Base-by-base conservation (phyloP, 1,140 invertebrate species). In the Tribolium castaneum region DNA sequence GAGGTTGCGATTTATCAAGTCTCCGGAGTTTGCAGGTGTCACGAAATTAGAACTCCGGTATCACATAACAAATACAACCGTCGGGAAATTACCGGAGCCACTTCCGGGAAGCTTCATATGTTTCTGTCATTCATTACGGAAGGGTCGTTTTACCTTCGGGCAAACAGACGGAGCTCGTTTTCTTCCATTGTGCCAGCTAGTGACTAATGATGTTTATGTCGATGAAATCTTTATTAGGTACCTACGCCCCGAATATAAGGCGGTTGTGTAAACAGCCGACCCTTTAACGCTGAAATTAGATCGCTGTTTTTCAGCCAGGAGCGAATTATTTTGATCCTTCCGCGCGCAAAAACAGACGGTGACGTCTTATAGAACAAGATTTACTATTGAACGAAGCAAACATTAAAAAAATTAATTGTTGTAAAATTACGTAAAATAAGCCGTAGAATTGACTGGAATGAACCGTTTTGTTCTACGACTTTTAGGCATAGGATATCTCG, bases 51-150 rank as follows among this genome's bases (percentile, higher is more conserved):
- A 52, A 45, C 54, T 19, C 54, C 62, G 75, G 59, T 77, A 70
- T 77, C 76, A 77, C 59, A 77, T 77, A 71, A 77, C 75, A 77
- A 77, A 77, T 77, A 77, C 76, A 52, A 72, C 59, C 62, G 62
- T 14, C 76, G 76, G 76, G 62, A 72, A 77, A 77, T 77, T 72
- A 77, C 62, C 76, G 54, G 39, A 77, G 22, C 71, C 71, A 52
- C 71, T 73, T 73, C 59, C 76, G 54, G 76, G 62, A 51, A 72
- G 76, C 39, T 77, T 70, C 76, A 54, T 71, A 77, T 52, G 62
- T 77, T 70, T 51, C 62, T 56, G 76, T 72, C 49, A 72, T 52
- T 72, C 76, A 77, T 77, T 77, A 71, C 49, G 30, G 59, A 35
- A 35, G 59, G 59, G 59, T 66, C 59, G 59, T 66, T 66, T 66